Percentiles rank a stretch among this genome's conserved stretches.
Conservation (phyloP, 2,888 invertebrate genomes). For the Athrips mouffetella region DNA sequence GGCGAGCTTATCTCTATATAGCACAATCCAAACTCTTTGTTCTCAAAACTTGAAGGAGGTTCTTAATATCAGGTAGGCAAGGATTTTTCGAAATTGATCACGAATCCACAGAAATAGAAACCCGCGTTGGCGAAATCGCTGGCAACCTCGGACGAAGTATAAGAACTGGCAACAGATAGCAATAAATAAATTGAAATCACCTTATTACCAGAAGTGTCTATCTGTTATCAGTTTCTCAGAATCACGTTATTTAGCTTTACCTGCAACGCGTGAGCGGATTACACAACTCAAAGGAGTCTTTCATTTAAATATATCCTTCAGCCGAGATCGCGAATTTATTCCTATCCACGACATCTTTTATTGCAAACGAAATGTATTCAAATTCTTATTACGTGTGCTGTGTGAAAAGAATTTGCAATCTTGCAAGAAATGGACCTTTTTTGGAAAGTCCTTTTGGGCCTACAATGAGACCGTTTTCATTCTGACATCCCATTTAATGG, state of each 20-base stretch:
- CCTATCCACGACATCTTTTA: slow-evolving; percentile 16
- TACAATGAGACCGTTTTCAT: slow-evolving; percentile 7
- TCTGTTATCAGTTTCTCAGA: too few species aligned
- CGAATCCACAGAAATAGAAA: too few species aligned
- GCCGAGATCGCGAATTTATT: slow-evolving; percentile 10
- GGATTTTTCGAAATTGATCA: too few species aligned
- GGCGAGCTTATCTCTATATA: too few species aligned
- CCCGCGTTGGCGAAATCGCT: too few species aligned
- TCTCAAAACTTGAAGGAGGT: too few species aligned
- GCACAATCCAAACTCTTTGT: too few species aligned
- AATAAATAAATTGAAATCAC: too few species aligned
- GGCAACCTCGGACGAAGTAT: too few species aligned
- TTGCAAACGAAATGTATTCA: slow-evolving; percentile 19
- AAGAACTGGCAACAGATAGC: too few species aligned
- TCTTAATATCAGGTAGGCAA: too few species aligned
- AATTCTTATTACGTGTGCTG: slow-evolving; percentile 18
- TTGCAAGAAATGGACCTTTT: slow-evolving; percentile 18
- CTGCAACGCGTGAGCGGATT: background rate
- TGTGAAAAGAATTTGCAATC: slow-evolving; percentile 21
- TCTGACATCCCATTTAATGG: slow-evolving; percentile 10
- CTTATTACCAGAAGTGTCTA: too few species aligned
- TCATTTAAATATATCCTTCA: slow-evolving; percentile 10
- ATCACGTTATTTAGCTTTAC: background rate
- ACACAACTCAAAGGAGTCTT: slow-evolving; percentile 9
- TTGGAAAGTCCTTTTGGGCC: background rate